Evolutionary conservation across 2,797 vertebrate species (phyloP).

Genomic region (Chaenodraco wilsoni): DNA sequence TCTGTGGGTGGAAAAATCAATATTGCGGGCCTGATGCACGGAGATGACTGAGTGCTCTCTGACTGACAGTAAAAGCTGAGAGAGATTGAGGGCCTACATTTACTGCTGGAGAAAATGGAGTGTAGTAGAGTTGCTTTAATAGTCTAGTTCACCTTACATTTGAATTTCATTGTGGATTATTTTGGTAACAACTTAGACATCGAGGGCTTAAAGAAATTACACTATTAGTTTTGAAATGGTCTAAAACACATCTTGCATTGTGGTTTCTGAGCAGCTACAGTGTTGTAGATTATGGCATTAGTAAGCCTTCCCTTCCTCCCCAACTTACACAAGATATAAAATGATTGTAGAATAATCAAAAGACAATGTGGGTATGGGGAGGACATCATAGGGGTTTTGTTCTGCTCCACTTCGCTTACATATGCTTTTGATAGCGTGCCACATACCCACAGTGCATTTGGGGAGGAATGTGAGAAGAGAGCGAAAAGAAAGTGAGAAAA

Average conservation of each 20-base stretch:
- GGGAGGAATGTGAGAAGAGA: constrained; percentile 75
- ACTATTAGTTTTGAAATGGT: constrained; percentile 87
- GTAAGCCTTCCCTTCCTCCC: constrained; percentile 90
- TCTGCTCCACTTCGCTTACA: constrained; percentile 76
- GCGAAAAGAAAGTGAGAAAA: constrained; percentile 73
- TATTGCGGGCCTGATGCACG: constrained; percentile 95
- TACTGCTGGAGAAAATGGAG: constrained; percentile 90
- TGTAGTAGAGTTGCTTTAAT: constrained; percentile 90
- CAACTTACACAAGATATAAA: constrained; percentile 73
- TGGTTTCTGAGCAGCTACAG: constrained; percentile 57
- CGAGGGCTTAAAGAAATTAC: constrained; percentile 89
- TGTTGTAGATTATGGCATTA: constrained; percentile 88
- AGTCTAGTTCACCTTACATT: constrained; percentile 93
- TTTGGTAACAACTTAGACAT: constrained; percentile 92
- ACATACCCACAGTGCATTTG: constrained; percentile 81
- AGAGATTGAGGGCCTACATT: constrained; percentile 93
- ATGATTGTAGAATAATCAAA: constrained; percentile 85
- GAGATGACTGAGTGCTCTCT: constrained; percentile 98
- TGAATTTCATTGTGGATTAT: constrained; percentile 93
- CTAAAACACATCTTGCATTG: constrained; percentile 88
- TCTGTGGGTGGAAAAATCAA: constrained; percentile 99
- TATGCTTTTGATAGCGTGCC: constrained; percentile 80
- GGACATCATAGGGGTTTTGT: constrained; percentile 84
- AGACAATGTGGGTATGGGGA: constrained; percentile 80
- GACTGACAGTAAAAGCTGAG: constrained; percentile 99